phyloP scores from a whole-genome alignment of 1,140 invertebrate genomes.

The Drosophila rhopaloa region DNA sequence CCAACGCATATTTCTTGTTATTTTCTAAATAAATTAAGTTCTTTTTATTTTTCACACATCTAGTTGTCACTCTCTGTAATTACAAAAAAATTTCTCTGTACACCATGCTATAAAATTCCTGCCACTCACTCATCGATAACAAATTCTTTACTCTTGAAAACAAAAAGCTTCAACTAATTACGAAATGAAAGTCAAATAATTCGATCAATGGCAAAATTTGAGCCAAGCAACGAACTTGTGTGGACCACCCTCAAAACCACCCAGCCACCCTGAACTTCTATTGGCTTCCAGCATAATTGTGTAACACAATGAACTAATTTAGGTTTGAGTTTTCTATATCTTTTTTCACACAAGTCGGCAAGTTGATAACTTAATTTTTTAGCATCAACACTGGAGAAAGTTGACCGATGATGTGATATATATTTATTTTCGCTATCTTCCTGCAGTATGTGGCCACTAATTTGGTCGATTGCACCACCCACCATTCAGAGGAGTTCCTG shows the following conservation, averaged over 20 bases:
- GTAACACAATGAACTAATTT: constrained; percentile 70
- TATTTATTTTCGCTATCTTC: background rate
- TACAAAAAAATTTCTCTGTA: background rate
- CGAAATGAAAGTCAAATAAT: constrained; percentile 44
- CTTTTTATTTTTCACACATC: no score
- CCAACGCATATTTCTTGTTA: no score
- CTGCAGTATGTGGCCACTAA: constrained; percentile 34
- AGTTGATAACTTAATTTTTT: constrained; percentile 69
- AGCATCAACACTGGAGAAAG: constrained; percentile 32
- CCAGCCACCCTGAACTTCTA: constrained; percentile 2
- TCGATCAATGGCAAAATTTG: constrained; percentile 28
- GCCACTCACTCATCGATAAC: constrained; percentile 4
- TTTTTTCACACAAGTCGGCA: constrained; percentile 33
- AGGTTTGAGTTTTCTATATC: constrained; percentile 34
- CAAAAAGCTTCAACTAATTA: constrained; percentile 26
- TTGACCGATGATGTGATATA: constrained; percentile 37
- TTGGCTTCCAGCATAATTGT: constrained; percentile 43
- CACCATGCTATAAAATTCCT: background rate
- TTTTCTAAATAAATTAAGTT: no score
- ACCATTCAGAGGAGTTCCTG: background rate
- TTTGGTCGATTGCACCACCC: constrained; percentile 41
- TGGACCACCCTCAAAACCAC: background rate
- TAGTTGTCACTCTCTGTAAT: background rate
- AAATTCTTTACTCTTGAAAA: background rate
- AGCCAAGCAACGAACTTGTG: constrained; percentile 17